Evolutionary conservation across 1,140 invertebrate species (phyloP).

Genomic region (Pomacea maculata): DNA sequence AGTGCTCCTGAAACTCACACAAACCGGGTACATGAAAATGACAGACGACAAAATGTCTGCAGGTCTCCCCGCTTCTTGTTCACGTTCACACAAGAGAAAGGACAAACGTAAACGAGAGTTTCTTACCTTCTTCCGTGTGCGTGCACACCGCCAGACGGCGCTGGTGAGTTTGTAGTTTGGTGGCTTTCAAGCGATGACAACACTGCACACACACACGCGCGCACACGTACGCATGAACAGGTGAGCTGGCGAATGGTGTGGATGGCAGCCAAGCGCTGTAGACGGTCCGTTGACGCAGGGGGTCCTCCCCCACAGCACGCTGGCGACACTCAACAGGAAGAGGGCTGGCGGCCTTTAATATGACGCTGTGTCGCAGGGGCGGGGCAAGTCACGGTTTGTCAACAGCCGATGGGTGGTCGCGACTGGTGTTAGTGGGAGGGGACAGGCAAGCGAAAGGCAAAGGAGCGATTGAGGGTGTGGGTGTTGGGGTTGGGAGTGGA

Average conservation of each 20-base stretch:
- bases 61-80: too few species aligned
- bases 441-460: not conserved
- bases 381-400: conserved; percentile 15
- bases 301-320: not conserved
- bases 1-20: too few species aligned
- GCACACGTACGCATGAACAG: too few species aligned
- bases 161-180: too few species aligned
- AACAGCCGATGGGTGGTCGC: not conserved
- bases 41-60: too few species aligned
- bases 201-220: too few species aligned
- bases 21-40: too few species aligned
- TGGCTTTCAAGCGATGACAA: too few species aligned
- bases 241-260: not conserved
- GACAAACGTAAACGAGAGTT: too few species aligned
- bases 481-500: not conserved
- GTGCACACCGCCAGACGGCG: too few species aligned
- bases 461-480: not conserved
- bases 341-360: conserved; percentile 7
- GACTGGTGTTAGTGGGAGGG: not conserved
- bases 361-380: not conserved
- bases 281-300: not conserved
- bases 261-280: not conserved
- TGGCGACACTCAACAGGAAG: conserved; percentile 6
- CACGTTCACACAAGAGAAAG: too few species aligned
- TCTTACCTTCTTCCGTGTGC: too few species aligned